Evolutionary conservation across 2,888 invertebrate species (phyloP).

Genomic region (Tenthredo distinguenda): DNA sequence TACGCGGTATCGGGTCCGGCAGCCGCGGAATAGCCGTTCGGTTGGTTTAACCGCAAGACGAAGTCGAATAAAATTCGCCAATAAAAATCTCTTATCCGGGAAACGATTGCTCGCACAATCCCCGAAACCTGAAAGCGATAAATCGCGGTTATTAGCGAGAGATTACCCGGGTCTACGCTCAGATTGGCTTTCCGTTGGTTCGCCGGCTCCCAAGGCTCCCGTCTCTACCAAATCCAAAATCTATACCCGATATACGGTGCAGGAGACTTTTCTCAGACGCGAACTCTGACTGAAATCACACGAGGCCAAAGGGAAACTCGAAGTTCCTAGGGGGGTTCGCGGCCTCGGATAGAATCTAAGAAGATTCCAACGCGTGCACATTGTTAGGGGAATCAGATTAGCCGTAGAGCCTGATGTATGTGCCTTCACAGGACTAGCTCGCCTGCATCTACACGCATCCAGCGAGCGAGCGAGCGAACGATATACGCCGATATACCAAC

Average conservation of each 20-base stretch:
- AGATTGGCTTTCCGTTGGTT: slow-evolving; percentile 64
- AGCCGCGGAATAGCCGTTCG: background rate
- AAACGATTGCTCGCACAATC: slow-evolving; percentile 48
- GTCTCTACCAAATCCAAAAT: slow-evolving; percentile 72
- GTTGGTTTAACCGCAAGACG: background rate
- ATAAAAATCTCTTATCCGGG: slow-evolving; percentile 48
- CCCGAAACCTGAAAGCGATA: slow-evolving; percentile 68
- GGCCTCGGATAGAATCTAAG: slow-evolving; percentile 70
- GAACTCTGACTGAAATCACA: slow-evolving; percentile 55
- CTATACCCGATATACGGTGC: slow-evolving; percentile 59
- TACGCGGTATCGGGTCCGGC: background rate
- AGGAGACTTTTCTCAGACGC: slow-evolving; percentile 46
- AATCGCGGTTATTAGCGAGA: slow-evolving; percentile 77
- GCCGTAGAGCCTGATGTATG: slow-evolving; percentile 76
- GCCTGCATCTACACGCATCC: slow-evolving; percentile 23
- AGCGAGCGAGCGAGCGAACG: slow-evolving; percentile 62
- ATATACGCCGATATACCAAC: slow-evolving; percentile 62
- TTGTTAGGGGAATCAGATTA: slow-evolving; percentile 78
- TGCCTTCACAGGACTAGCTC: slow-evolving; percentile 58
- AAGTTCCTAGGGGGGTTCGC: background rate
- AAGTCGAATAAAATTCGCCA: slow-evolving; percentile 31
- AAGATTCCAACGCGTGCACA: slow-evolving; percentile 78
- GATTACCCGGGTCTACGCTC: slow-evolving; percentile 74
- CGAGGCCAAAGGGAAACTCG: slow-evolving; percentile 43
- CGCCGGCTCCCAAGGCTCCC: background rate